A percentile compares a stretch with the other conserved stretches of the same genome.
These are phyloP conservation scores for Esox masquinongy DNA, from an alignment of 2,797 vertebrate genomes.

Conservation along the genomic window DNA sequence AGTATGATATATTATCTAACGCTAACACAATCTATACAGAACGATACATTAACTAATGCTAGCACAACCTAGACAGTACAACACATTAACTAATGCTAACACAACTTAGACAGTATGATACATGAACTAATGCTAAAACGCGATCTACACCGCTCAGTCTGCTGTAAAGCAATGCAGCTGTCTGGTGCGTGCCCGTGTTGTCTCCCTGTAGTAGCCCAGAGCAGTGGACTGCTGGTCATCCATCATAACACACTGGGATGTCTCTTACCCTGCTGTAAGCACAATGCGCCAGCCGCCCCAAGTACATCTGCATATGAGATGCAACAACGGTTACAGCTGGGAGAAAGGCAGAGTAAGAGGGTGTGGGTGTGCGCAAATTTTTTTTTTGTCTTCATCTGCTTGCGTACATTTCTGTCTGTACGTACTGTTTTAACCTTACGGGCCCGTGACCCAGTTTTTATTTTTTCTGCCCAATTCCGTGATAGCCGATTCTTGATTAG, in stretches of 20 bases:
- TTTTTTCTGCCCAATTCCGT: too few relatives aligned
- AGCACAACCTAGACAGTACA: too few relatives aligned
- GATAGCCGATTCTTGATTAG: too few relatives aligned
- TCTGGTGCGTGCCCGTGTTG: not conserved
- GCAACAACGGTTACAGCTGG: conserved; percentile 3
- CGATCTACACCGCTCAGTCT: not conserved
- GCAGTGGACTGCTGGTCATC: conserved; percentile 19
- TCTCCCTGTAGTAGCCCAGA: conserved; percentile 1
- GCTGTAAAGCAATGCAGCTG: not conserved
- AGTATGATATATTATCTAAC: too few relatives aligned
- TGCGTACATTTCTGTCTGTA: not conserved
- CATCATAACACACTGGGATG: conserved; percentile 30
- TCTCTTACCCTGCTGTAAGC: not conserved
- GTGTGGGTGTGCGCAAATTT: not conserved
- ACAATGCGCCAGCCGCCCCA: conserved; percentile 8
- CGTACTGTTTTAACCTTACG: not conserved
- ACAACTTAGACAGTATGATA: not conserved
- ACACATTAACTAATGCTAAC: too few relatives aligned
- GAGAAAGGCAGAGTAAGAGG: not conserved
- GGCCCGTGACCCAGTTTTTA: too few relatives aligned
- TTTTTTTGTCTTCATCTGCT: not conserved
- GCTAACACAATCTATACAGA: too few relatives aligned
- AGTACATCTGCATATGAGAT: conserved; percentile 33
- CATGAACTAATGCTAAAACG: not conserved
- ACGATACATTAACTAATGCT: too few relatives aligned